Evolutionary conservation across 1,140 invertebrate genomes (phyloP), one percentile per base, ranked within the genome.

Genomic region (Triops longicaudatus): DNA sequence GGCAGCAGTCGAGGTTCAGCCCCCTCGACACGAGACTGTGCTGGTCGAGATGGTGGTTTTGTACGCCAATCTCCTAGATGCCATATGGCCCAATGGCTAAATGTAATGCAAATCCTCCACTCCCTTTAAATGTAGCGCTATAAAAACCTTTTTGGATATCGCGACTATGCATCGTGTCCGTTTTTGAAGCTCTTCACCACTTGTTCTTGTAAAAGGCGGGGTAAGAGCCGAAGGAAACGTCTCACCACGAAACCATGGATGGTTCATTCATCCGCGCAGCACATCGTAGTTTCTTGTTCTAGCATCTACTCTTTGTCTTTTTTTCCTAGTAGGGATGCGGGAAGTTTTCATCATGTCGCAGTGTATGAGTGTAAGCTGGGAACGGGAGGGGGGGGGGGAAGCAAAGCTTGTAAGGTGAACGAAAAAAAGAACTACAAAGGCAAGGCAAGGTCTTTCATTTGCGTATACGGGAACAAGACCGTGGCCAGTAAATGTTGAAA

Each of bases 51-150:
- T 63, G 50, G 50, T 63, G 14, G 50, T 63, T 63, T 44, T 63
- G 17, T 63, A 63, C 50, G 22, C 50, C 50, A 63, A 63, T 63
- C 22, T 63, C 6, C 14, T 63, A 10, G 50, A 63, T 63, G 50
- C 50, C 50, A 63, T 44, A 44, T 63, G 50, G 50, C 50, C 50
- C 50, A 63, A 17, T 63, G 50, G 50, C 50, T 22, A 63, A 10
- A 63, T 63, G 50, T 63, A 63, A 63, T 63, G 50, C 50, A 63
- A 63, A 63, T 63, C 50, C 50, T 63, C 50, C 50, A 63, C 50
- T 63, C 50, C 50, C 50, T 63, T 63, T 63, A 22, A 63, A 63
- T 22, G 50, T 17, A 22, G 50, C 50, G 10, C 14, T 63, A 37
- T 63, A 63, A 63, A 63, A 22, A 63, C 50, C 50, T 17, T 17